phyloP scores from a whole-genome alignment of 1,140 invertebrate species.

The Uloborus diversus region DNA sequence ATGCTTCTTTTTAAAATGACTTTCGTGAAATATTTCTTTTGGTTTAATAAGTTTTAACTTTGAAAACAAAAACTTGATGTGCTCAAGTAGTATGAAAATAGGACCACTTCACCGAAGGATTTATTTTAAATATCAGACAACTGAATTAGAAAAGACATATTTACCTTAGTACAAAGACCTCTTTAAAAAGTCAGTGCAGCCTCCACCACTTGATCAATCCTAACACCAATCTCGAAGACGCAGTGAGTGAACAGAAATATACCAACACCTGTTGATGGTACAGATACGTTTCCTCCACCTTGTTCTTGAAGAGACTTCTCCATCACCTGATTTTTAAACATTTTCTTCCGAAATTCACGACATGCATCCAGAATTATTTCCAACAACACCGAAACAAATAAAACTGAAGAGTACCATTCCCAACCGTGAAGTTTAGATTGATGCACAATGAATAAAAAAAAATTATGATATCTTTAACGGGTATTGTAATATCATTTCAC shows the following conservation, averaged over 20 bases:
- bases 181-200: slow-evolving; percentile 15
- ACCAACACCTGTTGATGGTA: slow-evolving; percentile 11
- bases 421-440: not conserved
- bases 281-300: slow-evolving; percentile 15
- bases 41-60: too few relatives aligned
- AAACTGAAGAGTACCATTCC: too few relatives aligned
- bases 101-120: too few relatives aligned
- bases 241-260: not conserved
- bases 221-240: not conserved
- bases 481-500: too few relatives aligned
- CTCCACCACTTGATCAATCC: slow-evolving; percentile 19
- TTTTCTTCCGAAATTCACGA: not conserved
- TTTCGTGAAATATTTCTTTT: too few relatives aligned
- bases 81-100: too few relatives aligned
- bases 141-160: slow-evolving; percentile 6
- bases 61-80: too few relatives aligned
- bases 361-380: not conserved
- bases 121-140: too few relatives aligned
- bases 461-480: too few relatives aligned
- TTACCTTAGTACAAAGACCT: slow-evolving; percentile 8
- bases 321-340: not conserved
- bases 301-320: not conserved
- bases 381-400: too few relatives aligned
- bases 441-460: too few relatives aligned
- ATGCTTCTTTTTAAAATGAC: too few relatives aligned